Evolutionary conservation across 2,888 invertebrate genomes (phyloP).

Genomic region (Neoascia interrupta): DNA sequence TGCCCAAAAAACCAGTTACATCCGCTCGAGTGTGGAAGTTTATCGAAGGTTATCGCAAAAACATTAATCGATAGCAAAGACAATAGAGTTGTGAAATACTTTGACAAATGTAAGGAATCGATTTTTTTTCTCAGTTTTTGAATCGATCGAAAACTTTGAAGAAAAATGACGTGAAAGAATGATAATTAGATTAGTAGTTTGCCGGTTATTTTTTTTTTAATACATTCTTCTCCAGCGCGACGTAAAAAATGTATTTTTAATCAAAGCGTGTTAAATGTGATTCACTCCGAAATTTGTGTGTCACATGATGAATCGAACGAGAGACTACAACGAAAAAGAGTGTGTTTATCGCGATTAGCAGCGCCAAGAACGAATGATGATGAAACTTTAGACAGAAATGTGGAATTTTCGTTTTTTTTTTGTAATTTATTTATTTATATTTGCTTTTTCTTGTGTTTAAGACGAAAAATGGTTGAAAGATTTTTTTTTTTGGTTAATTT

Average conservation of each 20-base stretch:
- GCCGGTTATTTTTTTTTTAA: not conserved
- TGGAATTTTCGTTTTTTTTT: slow-evolving; percentile 12
- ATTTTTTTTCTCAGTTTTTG: no score
- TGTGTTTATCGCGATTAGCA: slow-evolving; percentile 18
- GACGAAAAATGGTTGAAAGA: no score
- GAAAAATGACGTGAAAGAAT: not conserved
- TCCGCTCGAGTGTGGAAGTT: not conserved
- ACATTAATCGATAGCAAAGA: not conserved
- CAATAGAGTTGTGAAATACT: no score
- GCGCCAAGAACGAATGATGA: slow-evolving; percentile 6
- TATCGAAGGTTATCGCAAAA: slow-evolving; percentile 20
- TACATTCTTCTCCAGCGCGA: not conserved
- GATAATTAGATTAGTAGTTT: slow-evolving; percentile 17
- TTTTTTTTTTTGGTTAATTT: not conserved
- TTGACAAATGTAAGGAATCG: no score
- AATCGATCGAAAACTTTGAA: not conserved
- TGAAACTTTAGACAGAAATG: slow-evolving; percentile 27
- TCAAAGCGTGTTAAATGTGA: slow-evolving; percentile 4
- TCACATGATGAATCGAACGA: slow-evolving; percentile 31
- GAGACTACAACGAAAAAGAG: no score
- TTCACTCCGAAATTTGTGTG: slow-evolving; percentile 12
- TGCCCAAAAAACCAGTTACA: slow-evolving; percentile 22
- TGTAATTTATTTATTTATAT: no score
- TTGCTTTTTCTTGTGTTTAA: no score
- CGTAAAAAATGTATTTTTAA: not conserved